Conservation (phyloP, 2,797 vertebrate species). For the Linurgus olivaceus region DNA sequence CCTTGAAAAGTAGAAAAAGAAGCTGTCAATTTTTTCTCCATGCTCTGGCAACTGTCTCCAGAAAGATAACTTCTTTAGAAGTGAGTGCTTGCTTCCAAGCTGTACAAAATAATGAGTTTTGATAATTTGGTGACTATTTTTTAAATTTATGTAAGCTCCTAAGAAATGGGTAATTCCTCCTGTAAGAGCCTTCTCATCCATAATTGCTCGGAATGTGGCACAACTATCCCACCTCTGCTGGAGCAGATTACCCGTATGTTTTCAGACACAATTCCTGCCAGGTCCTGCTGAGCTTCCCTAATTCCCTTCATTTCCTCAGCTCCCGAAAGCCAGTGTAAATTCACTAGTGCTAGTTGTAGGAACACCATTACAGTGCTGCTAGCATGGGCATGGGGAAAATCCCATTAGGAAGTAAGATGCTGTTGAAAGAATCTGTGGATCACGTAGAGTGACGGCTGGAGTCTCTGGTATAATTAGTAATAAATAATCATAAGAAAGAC, state of each 20-base stretch:
- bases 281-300: conserved; percentile 17
- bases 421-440: conserved; percentile 49
- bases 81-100: background rate
- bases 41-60: background rate
- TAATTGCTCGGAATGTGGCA: background rate
- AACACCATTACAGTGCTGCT: background rate
- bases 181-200: background rate
- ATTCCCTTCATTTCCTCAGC: background rate
- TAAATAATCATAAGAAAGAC: conserved; percentile 53
- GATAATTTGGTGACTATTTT: background rate
- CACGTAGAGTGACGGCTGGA: background rate
- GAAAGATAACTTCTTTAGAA: background rate
- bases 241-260: background rate
- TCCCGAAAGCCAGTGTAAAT: background rate
- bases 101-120: background rate
- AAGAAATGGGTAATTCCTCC: background rate
- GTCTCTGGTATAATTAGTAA: conserved; percentile 8
- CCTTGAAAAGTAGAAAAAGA: background rate
- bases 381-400: conserved; percentile 24
- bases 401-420: background rate
- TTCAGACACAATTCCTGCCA: background rate
- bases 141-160: background rate
- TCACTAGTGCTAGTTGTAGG: background rate
- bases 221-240: background rate
- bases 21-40: background rate